These are phyloP conservation scores for Boulengeromyrus knoepffleri DNA, from an alignment of 2,113 vertebrate species.

Conservation along the genomic window DNA sequence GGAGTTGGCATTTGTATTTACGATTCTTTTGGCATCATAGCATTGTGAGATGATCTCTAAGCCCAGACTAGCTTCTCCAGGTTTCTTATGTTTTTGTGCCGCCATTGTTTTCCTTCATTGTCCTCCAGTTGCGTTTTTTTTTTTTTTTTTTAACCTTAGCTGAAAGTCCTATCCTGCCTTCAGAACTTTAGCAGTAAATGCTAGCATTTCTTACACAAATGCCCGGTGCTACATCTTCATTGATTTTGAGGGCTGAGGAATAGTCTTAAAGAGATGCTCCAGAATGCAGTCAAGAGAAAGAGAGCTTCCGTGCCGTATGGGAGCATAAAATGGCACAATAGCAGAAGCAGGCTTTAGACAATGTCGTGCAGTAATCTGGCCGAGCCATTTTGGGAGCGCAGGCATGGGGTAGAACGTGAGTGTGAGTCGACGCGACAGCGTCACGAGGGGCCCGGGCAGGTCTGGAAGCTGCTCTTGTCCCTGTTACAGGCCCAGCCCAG, in stretches of 20 bases:
- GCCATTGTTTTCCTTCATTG: background rate
- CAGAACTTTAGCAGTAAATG: background rate
- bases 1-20: background rate
- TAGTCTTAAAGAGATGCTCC: conserved; percentile 19
- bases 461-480: conserved; percentile 31
- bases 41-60: background rate
- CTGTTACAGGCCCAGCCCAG: background rate
- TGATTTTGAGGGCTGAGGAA: background rate
- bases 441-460: conserved; percentile 35
- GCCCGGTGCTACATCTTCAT: background rate
- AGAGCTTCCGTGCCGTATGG: conserved; percentile 49
- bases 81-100: background rate
- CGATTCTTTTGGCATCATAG: background rate
- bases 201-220: background rate
- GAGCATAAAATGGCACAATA: conserved; percentile 53
- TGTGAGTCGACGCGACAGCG: background rate
- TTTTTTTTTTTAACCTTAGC: background rate
- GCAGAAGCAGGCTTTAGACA: conserved; percentile 58
- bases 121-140: background rate
- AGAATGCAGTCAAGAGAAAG: conserved; percentile 47
- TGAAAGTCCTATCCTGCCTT: background rate
- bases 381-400: conserved; percentile 58
- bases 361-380: conserved; percentile 64
- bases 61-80: background rate
- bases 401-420: conserved; percentile 51